Evolutionary conservation across 2,113 vertebrate species (phyloP), one percentile per base, ranked within the genome.

Genomic region (Salvator merianae): DNA sequence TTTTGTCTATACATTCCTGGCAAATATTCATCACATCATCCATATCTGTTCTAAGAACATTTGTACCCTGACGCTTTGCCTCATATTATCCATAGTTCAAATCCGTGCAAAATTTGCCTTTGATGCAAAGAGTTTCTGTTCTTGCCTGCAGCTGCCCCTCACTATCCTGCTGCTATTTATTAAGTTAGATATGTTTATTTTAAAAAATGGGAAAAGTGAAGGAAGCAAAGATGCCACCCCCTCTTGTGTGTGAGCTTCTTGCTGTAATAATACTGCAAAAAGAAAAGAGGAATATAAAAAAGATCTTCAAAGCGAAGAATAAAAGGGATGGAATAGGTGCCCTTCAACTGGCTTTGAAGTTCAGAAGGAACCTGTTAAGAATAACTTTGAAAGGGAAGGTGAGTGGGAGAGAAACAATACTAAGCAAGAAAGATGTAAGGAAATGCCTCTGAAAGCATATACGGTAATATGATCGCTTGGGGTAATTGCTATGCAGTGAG

Each of bases 181-280:
- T 59, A 59, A 84, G 79, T 78, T 88, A 88, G 75, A 71, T 86
- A 89, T 92, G 87, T 91, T 92, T 90, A 88, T 88, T 83, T 87
- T 87, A 88, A 86, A 92, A 92, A 91, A 55, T 30, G 53, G 62
- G 79, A 77, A 32, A 47, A 43, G 69, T 40, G 82, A 80, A 47
- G 71, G 1, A 79, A 90, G 84, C 84, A 91, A 82, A 87, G 81
- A 84, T 26, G 38, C 86, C 90, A 91, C 76, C 32, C 62, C 88
- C 38, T 71, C 84, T 91, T 93, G 92, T 72, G 12, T 82, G 87
- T 84, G 71, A 84, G 77, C 69, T 90, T 92, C 90, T 91, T 89
- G 88, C 91, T 94, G 90, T 90, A 93, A 93, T 94, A 71, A 86
- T 79, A 77, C 89, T 82, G 85, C 30, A 3, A 72, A 82, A 70